phyloP scores from a whole-genome alignment of 1,140 invertebrate genomes.

The Chionoecetes opilio region DNA sequence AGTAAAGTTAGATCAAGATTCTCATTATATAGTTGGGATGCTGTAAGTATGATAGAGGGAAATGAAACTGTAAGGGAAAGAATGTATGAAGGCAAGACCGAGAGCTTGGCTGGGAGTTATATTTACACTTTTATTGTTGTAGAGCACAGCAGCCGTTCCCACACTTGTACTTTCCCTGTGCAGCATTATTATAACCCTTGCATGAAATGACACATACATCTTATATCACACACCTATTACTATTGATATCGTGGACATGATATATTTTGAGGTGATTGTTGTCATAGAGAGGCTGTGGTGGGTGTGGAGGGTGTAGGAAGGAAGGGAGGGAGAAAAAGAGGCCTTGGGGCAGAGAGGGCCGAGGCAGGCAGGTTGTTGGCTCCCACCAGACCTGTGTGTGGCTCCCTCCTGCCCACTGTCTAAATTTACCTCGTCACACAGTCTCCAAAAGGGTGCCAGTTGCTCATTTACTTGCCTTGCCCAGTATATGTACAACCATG shows the following conservation, averaged over 20 bases:
- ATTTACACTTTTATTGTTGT: background rate
- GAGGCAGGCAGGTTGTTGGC: constrained; percentile 53
- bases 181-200: background rate
- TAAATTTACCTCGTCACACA: constrained; percentile 53
- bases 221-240: background rate
- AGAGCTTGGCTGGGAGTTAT: background rate
- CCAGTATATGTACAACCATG: background rate
- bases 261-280: background rate
- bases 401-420: background rate
- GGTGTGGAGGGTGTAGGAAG: background rate
- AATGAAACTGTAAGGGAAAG: background rate
- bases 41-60: too few relatives aligned
- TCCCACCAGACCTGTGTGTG: constrained; percentile 30
- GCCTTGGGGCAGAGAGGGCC: constrained; percentile 34
- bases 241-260: background rate
- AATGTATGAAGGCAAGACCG: background rate
- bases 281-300: background rate
- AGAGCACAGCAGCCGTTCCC: background rate
- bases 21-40: too few relatives aligned
- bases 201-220: background rate
- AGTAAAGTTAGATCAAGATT: too few relatives aligned
- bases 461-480: constrained; percentile 27
- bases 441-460: constrained; percentile 9
- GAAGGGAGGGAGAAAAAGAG: background rate
- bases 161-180: background rate